These are phyloP conservation scores for Siphamia tubifer DNA, from an alignment of 2,113 vertebrate genomes.

Conservation along the genomic window DNA sequence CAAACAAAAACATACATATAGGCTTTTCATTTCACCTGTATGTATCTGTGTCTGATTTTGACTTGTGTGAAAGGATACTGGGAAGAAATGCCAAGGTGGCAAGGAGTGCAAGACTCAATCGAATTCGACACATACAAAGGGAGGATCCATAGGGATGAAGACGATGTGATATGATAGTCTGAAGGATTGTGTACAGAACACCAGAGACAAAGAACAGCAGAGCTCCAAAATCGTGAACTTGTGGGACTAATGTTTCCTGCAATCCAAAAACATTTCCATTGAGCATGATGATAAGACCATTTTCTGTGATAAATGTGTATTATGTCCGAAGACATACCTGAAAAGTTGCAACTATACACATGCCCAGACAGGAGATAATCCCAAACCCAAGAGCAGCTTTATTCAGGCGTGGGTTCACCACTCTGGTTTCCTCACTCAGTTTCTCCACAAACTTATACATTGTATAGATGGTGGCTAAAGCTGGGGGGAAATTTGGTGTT, in stretches of 20 bases:
- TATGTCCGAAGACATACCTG: constrained; percentile 80
- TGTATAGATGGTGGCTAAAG: constrained; percentile 85
- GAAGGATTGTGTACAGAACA: constrained; percentile 82
- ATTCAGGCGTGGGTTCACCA: constrained; percentile 74
- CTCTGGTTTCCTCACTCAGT: constrained; percentile 70
- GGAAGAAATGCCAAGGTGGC: constrained; percentile 81
- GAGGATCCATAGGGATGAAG: constrained; percentile 80
- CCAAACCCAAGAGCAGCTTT: constrained; percentile 76
- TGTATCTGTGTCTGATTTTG: not conserved
- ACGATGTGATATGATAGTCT: constrained; percentile 83
- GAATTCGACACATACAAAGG: constrained; percentile 57
- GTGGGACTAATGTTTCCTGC: constrained; percentile 83
- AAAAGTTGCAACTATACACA: constrained; percentile 93
- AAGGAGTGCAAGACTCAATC: constrained; percentile 76
- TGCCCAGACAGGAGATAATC: constrained; percentile 85
- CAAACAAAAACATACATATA: no score
- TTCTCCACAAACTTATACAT: constrained; percentile 88
- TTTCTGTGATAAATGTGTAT: not conserved
- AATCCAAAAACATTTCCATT: constrained; percentile 4
- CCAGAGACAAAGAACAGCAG: constrained; percentile 86
- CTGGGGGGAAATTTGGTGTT: constrained; percentile 62
- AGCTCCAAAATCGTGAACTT: constrained; percentile 86
- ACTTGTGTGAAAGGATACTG: constrained; percentile 88
- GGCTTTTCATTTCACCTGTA: no score
- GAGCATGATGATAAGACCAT: not conserved